Conservation (phyloP, 2,888 invertebrate species). For the Torymus auratus region DNA sequence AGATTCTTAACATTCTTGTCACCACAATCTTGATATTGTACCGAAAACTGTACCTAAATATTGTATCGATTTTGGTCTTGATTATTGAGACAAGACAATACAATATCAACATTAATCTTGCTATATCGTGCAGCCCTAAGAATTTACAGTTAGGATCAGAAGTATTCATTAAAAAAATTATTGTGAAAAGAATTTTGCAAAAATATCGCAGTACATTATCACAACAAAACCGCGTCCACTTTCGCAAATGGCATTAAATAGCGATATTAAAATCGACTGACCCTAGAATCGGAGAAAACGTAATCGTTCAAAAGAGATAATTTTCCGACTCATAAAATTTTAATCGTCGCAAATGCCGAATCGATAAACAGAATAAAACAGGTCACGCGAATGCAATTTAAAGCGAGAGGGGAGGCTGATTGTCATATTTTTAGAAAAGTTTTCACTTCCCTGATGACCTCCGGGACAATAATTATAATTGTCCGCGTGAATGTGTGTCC, state of each 20-base stretch:
- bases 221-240: neutral
- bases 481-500: neutral
- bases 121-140: too few species aligned
- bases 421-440: neutral
- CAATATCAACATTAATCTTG: too few species aligned
- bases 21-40: too few species aligned
- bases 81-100: too few species aligned
- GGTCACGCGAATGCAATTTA: conserved; percentile 28
- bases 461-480: neutral
- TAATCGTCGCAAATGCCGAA: conserved; percentile 25
- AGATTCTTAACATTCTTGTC: too few species aligned
- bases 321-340: conserved; percentile 33
- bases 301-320: neutral
- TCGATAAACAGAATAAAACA: conserved; percentile 19
- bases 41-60: too few species aligned
- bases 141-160: too few species aligned
- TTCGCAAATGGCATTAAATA: conserved; percentile 6
- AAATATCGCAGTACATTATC: neutral
- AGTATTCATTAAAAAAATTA: too few species aligned
- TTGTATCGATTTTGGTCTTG: too few species aligned
- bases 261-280: too few species aligned
- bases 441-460: neutral
- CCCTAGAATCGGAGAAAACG: too few species aligned
- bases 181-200: too few species aligned
- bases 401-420: neutral